phyloP scores from a whole-genome alignment of 2,797 vertebrate species.

The Lateolabrax maculatus region DNA sequence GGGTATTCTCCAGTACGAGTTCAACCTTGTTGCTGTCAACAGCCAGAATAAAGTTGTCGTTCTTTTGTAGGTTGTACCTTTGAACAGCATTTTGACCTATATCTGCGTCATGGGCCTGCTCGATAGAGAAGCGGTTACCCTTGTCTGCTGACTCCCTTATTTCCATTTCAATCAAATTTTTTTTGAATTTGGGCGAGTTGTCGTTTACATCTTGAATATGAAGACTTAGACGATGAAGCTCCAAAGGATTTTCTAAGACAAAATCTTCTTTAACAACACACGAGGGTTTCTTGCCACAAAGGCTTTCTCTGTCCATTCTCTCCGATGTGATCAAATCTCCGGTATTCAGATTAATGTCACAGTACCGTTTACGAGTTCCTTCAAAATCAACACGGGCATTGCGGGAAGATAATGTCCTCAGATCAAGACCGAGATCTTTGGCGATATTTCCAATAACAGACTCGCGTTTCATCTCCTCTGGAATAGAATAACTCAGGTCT shows the following conservation, averaged over 20 bases:
- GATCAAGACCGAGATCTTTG: conserved; percentile 62
- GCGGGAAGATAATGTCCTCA: conserved; percentile 44
- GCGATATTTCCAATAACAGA: conserved; percentile 60
- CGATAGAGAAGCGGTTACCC: conserved; percentile 75
- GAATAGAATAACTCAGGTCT: conserved; percentile 81
- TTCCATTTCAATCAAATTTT: conserved; percentile 69
- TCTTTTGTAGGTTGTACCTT: conserved; percentile 49
- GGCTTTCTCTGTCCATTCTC: conserved; percentile 82
- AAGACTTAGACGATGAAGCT: conserved; percentile 79
- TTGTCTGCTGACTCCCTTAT: conserved; percentile 69
- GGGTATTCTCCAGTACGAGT: conserved; percentile 38
- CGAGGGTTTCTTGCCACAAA: conserved; percentile 70
- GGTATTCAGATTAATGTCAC: conserved; percentile 69
- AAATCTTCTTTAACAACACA: conserved; percentile 79
- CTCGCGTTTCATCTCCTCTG: conserved; percentile 79
- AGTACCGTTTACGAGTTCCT: conserved; percentile 60
- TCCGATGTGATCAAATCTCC: conserved; percentile 72
- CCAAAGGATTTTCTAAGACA: conserved; percentile 82
- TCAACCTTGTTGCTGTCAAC: conserved; percentile 49
- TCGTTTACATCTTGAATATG: conserved; percentile 85
- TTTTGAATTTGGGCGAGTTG: conserved; percentile 79
- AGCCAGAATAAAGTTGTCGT: conserved; percentile 49
- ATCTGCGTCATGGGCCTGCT: conserved; percentile 83
- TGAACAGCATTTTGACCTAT: conserved; percentile 77
- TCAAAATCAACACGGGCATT: conserved; percentile 67